A percentile compares a stretch with the other conserved stretches of the same genome.
Evolutionary conservation across 2,797 vertebrate species (phyloP).

Genomic region (Liparis tanakae): DNA sequence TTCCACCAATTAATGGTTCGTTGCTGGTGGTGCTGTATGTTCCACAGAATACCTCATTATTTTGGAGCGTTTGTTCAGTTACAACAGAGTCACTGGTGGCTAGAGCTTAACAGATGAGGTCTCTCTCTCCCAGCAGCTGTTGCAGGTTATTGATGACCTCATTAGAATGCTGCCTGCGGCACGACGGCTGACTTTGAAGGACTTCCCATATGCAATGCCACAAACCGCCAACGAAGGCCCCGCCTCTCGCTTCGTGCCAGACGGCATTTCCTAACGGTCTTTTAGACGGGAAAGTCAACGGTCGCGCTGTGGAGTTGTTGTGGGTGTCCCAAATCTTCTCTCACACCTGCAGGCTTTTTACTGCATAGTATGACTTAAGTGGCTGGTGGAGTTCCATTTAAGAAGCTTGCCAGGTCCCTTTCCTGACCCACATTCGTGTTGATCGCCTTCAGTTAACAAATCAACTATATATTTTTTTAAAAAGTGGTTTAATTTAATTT

Average conservation of each 20-base stretch:
- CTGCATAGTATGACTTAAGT: conserved; percentile 36
- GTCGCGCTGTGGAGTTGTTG: conserved; percentile 35
- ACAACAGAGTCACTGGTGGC: conserved; percentile 77
- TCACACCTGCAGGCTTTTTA: conserved; percentile 38
- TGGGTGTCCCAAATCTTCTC: conserved; percentile 46
- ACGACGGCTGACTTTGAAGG: conserved; percentile 80
- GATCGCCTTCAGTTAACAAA: conserved; percentile 33
- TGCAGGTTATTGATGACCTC: conserved; percentile 93
- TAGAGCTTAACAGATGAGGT: conserved; percentile 86
- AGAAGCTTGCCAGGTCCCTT: conserved; percentile 24
- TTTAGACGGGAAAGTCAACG: conserved; percentile 55
- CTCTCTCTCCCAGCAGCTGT: conserved; percentile 90
- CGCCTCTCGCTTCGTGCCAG: conserved; percentile 62
- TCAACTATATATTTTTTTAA: background rate
- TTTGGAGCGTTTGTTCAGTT: conserved; percentile 67
- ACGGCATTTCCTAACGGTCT: conserved; percentile 66
- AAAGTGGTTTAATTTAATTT: conserved; percentile 8
- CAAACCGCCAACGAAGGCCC: conserved; percentile 70
- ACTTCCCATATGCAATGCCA: conserved; percentile 75
- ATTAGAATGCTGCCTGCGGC: conserved; percentile 89
- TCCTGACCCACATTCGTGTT: conserved; percentile 22
- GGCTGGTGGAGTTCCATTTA: conserved; percentile 9
- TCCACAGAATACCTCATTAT: conserved; percentile 68
- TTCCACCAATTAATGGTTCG: conserved; percentile 60
- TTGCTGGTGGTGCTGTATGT: conserved; percentile 32